phyloP scores from a whole-genome alignment of 2,113 vertebrate species.

The Hiodon tergisus region DNA sequence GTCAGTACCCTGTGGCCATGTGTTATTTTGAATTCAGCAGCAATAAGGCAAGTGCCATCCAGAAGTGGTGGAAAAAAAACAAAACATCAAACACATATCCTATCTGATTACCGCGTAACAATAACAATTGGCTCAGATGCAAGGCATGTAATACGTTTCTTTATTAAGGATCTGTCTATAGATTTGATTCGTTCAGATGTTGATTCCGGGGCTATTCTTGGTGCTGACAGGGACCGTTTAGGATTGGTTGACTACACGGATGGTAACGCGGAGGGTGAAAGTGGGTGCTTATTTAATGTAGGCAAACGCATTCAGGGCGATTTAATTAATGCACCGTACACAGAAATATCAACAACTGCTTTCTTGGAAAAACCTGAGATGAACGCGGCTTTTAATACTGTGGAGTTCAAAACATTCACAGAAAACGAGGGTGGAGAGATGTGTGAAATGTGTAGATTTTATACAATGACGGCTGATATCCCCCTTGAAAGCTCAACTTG shows the following conservation, averaged over 20 bases:
- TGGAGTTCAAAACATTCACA: too few species aligned
- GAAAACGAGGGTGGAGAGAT: too few species aligned
- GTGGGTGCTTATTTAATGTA: neutral
- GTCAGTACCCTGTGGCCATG: constrained; percentile 59
- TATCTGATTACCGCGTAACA: constrained; percentile 52
- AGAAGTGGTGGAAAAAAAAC: constrained; percentile 65
- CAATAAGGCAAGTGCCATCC: constrained; percentile 58
- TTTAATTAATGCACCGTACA: neutral
- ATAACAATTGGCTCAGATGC: constrained; percentile 30
- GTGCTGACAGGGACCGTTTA: constrained; percentile 19
- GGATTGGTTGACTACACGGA: neutral
- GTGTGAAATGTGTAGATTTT: too few species aligned
- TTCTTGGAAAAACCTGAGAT: neutral
- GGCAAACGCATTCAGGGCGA: neutral
- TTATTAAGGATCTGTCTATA: constrained; percentile 30
- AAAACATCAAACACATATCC: constrained; percentile 55
- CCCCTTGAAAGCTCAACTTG: too few species aligned
- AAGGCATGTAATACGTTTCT: constrained; percentile 35
- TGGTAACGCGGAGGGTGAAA: neutral
- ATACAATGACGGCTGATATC: too few species aligned
- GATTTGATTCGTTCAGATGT: constrained; percentile 29
- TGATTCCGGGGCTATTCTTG: constrained; percentile 20
- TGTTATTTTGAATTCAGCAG: constrained; percentile 61
- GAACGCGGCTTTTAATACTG: too few species aligned
- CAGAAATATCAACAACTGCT: neutral